These are phyloP conservation scores for Choloepus didactylus DNA, from an alignment of 2,797 vertebrate species.

Conservation along the genomic window DNA sequence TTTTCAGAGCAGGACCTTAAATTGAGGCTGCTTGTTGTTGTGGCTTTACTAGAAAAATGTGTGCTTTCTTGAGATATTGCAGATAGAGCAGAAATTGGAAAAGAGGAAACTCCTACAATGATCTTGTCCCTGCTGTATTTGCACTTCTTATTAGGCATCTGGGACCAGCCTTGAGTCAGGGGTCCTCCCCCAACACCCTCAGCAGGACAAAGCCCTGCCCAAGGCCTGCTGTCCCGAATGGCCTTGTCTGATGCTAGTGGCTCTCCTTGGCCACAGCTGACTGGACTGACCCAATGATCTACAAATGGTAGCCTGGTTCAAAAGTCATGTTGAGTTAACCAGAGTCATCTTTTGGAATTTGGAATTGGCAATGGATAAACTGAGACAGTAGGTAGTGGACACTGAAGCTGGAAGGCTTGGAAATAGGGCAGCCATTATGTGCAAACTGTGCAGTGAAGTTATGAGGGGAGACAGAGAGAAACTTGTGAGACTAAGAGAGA, in stretches of 20 bases:
- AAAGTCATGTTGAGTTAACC: not conserved
- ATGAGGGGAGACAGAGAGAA: not conserved
- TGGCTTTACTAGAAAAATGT: not conserved
- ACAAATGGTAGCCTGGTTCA: not conserved
- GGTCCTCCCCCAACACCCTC: not conserved
- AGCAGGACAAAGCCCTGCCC: not conserved
- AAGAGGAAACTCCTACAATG: not conserved
- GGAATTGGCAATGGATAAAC: not conserved
- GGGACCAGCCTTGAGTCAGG: not conserved
- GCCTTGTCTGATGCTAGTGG: not conserved
- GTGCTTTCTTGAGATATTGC: not conserved
- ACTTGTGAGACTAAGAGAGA: not conserved
- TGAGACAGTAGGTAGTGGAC: not conserved
- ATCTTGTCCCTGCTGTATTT: not conserved
- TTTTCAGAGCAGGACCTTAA: slow-evolving; percentile 12
- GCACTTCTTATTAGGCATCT: not conserved
- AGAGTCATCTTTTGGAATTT: not conserved
- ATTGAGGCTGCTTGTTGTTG: not conserved
- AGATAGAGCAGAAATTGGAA: not conserved
- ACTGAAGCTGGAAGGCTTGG: not conserved
- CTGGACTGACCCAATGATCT: not conserved
- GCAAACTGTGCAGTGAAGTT: not conserved
- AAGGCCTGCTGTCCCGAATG: not conserved
- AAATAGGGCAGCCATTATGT: not conserved
- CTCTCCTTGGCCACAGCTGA: not conserved